Conservation (phyloP, 2,888 invertebrate species). For the Muscina levida region DNA sequence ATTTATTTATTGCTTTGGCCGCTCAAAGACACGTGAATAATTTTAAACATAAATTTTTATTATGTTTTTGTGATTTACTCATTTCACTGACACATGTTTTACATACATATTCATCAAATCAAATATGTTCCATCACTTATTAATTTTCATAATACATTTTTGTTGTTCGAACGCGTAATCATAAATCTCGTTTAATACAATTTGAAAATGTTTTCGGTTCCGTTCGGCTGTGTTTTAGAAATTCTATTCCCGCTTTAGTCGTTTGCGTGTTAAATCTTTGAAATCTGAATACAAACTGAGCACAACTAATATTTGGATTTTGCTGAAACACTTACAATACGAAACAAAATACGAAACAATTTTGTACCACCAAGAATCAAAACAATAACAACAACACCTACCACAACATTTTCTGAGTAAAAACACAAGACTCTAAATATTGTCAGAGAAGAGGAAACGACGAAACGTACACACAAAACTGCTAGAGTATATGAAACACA, state of each 20-base stretch:
- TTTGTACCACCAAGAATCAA: neutral
- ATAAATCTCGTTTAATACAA: neutral
- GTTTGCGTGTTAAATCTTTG: conserved; percentile 71
- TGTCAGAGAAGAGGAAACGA: too few relatives aligned
- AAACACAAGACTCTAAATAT: too few relatives aligned
- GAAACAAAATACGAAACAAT: conserved; percentile 59
- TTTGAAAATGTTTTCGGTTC: conserved; percentile 21
- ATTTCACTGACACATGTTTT: too few relatives aligned
- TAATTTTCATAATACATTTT: too few relatives aligned
- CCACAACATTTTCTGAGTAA: conserved; percentile 41
- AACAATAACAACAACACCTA: conserved; percentile 23
- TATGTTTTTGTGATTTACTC: too few relatives aligned
- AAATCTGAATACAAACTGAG: conserved; percentile 77
- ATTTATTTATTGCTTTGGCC: conserved; percentile 18
- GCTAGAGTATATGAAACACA: conserved; percentile 1
- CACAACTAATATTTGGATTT: conserved; percentile 54
- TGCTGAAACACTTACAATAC: conserved; percentile 71
- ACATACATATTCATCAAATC: too few relatives aligned
- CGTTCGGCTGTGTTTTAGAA: neutral
- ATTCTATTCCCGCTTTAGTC: neutral
- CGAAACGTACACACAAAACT: neutral
- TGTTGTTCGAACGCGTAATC: too few relatives aligned
- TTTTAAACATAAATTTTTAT: too few relatives aligned
- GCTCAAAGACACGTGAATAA: conserved; percentile 38
- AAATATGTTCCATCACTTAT: too few relatives aligned